Percentiles rank a stretch among this genome's conserved stretches.
These are phyloP conservation scores for Drosophila erecta DNA, from an alignment of 1,140 invertebrate genomes.

Conservation along the genomic window DNA sequence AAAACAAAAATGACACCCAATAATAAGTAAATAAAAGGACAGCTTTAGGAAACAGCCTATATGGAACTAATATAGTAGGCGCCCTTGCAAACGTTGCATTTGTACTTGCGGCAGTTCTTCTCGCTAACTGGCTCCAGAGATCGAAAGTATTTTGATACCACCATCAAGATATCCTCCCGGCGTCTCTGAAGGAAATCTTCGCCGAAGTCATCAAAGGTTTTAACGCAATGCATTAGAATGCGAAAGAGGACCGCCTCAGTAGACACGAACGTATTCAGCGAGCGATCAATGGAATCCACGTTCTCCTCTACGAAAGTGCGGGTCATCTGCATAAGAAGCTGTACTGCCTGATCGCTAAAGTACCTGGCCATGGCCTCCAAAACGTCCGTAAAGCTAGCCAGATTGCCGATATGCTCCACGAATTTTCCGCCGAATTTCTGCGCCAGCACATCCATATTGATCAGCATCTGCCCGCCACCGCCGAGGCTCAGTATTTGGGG, in stretches of 20 bases:
- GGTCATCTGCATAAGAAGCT: conserved; percentile 59
- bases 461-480: conserved; percentile 27
- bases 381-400: conserved; percentile 60
- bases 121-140: conserved; percentile 40
- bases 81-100: conserved; percentile 60
- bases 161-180: conserved; percentile 53
- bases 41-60: conserved; percentile 13
- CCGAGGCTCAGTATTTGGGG: conserved; percentile 36
- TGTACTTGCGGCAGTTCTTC: conserved; percentile 25
- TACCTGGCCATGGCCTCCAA: conserved; percentile 54
- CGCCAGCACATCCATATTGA: conserved; percentile 48
- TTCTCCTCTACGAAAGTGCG: conserved; percentile 65
- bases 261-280: conserved; percentile 65
- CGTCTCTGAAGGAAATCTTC: conserved; percentile 54
- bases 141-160: conserved; percentile 54
- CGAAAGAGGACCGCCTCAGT: conserved; percentile 71
- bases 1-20: too few species aligned
- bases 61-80: conserved; percentile 59
- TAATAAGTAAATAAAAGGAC: too few species aligned
- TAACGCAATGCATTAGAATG: conserved; percentile 64
- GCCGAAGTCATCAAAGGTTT: conserved; percentile 55
- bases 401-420: conserved; percentile 65
- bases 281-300: conserved; percentile 62
- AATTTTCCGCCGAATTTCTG: conserved; percentile 61
- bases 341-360: conserved; percentile 49